phyloP scores from a whole-genome alignment of 2,113 vertebrate genomes.

The Nothocercus nigrocapillus region DNA sequence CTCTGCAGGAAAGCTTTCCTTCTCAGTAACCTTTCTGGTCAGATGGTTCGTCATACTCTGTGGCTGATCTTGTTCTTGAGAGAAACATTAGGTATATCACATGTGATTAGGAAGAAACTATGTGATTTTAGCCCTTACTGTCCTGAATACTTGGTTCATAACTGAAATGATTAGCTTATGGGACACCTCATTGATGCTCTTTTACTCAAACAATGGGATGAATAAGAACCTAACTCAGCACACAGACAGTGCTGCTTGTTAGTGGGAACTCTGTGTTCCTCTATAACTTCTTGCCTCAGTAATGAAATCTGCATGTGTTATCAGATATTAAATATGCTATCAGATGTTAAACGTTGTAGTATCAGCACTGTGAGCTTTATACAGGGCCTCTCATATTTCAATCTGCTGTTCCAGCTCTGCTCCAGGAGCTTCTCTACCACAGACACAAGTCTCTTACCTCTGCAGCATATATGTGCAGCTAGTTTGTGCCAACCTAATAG shows the following conservation, averaged over 20 bases:
- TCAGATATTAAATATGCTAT: not conserved
- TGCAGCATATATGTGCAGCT: not conserved
- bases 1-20: not conserved
- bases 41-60: not conserved
- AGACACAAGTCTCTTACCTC: not conserved
- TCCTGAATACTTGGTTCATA: fast-evolving
- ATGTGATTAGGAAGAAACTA: not conserved
- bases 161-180: not conserved
- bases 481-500: conserved; percentile 27
- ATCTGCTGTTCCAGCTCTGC: conserved; percentile 5
- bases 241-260: not conserved
- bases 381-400: not conserved
- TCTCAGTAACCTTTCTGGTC: not conserved
- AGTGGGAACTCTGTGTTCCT: not conserved
- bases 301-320: not conserved
- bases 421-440: conserved; percentile 14
- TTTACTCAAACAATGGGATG: not conserved
- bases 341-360: not conserved
- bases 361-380: not conserved
- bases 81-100: fast-evolving
- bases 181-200: not conserved
- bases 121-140: not conserved
- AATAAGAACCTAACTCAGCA: not conserved
- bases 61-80: not conserved
- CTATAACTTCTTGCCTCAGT: not conserved